Conservation (phyloP, 2,797 vertebrate species). For the Platalea minor region DNA sequence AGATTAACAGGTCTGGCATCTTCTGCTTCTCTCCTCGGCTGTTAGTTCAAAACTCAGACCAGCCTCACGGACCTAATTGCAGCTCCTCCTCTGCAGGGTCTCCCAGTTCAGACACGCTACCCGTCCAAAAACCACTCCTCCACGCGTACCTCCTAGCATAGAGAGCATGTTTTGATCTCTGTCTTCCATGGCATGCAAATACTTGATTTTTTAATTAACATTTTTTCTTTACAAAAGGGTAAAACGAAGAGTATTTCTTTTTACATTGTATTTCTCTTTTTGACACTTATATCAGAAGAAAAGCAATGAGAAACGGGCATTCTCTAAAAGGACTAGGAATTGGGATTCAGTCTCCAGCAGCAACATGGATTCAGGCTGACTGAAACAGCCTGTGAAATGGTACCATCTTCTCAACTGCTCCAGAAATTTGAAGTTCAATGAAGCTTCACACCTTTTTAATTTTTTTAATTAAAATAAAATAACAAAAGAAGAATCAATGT, state of each 20-base stretch:
- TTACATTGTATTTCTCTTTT: not conserved
- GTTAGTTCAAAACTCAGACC: rapidly evolving
- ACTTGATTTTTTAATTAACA: not conserved
- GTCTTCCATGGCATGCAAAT: not conserved
- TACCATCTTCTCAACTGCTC: not conserved
- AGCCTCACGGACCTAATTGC: not conserved
- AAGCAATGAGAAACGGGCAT: not conserved
- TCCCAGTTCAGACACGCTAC: not conserved
- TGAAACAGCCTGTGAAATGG: not conserved
- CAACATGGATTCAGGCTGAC: not conserved
- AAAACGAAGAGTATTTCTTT: not conserved
- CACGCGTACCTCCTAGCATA: rapidly evolving
- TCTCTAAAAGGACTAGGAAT: not conserved
- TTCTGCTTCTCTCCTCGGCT: not conserved
- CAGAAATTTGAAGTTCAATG: not conserved
- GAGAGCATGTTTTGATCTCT: not conserved
- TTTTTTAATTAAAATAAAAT: not conserved
- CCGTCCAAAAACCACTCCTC: rapidly evolving
- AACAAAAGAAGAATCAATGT: not conserved
- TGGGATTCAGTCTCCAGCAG: not conserved
- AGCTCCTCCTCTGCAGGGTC: not conserved
- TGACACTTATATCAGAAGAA: not conserved
- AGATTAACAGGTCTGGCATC: rapidly evolving
- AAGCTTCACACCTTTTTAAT: not conserved
- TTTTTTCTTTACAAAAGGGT: not conserved